phyloP scores from a whole-genome alignment of 2,888 invertebrate species.

The Spisula solida region DNA sequence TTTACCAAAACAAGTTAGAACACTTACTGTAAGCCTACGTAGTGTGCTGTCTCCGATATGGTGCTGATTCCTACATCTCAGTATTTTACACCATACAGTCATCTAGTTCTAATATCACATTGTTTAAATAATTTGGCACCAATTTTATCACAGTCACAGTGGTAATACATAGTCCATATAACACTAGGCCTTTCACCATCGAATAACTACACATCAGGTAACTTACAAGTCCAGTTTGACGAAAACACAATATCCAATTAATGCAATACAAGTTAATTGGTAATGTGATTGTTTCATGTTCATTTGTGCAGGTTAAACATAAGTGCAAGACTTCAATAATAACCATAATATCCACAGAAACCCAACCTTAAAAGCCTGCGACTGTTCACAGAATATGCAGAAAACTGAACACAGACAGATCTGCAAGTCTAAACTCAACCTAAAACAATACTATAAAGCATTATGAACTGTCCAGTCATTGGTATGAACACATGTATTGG shows the following conservation, averaged over 20 bases:
- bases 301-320: not conserved
- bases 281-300: not conserved
- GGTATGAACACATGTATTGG: conserved; percentile 36
- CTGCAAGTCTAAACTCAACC: not conserved
- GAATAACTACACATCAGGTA: not conserved
- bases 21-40: not conserved
- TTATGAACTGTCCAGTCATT: not conserved
- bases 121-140: conserved; percentile 47
- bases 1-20: not conserved
- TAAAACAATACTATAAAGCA: not conserved
- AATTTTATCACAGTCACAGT: conserved; percentile 40
- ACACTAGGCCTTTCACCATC: not conserved
- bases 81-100: not conserved
- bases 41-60: not conserved
- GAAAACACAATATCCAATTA: not conserved
- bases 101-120: conserved; percentile 43
- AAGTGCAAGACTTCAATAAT: not conserved
- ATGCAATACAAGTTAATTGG: not conserved
- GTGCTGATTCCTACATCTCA: not conserved
- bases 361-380: not conserved
- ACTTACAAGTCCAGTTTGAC: not conserved
- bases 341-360: not conserved
- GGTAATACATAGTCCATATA: conserved; percentile 18
- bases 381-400: conserved; percentile 7
- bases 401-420: not conserved